Evolutionary conservation across 2,113 vertebrate species (phyloP).

Genomic region (Pollimyrus isidori): DNA sequence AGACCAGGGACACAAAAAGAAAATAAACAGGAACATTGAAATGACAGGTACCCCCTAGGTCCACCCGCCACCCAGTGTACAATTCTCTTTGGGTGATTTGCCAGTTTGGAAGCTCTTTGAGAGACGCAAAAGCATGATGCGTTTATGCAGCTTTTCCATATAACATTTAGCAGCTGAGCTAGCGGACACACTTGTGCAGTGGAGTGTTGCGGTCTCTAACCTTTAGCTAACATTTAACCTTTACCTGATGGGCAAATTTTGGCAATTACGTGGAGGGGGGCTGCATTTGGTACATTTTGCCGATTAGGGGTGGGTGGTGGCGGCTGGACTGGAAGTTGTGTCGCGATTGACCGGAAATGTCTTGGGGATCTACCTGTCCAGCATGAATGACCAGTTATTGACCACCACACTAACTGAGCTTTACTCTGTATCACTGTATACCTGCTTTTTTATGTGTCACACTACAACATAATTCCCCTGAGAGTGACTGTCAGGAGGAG

Average conservation of each 20-base stretch:
- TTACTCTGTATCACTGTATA: neutral
- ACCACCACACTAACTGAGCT: neutral
- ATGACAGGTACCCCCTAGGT: neutral
- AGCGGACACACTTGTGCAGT: neutral
- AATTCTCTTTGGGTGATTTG: constrained; percentile 17
- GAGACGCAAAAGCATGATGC: constrained; percentile 29
- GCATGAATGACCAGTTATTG: neutral
- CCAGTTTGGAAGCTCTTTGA: neutral
- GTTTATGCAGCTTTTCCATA: constrained; percentile 30
- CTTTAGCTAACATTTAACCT: neutral
- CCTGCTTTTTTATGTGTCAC: neutral
- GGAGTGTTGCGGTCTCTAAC: neutral
- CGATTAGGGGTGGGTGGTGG: constrained; percentile 32
- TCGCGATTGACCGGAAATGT: neutral
- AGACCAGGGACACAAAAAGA: neutral
- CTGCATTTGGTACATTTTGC: neutral
- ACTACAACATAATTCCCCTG: neutral
- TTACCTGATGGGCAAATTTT: neutral
- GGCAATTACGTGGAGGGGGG: no score
- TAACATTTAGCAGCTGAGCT: neutral
- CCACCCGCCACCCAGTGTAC: neutral
- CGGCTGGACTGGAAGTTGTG: neutral
- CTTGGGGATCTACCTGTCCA: neutral
- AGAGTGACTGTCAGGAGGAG: neutral
- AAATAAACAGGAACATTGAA: neutral